Evolutionary conservation across 2,888 invertebrate species (phyloP), one percentile per base, ranked within the genome.

Genomic region (Cosmopolites sordidus): DNA sequence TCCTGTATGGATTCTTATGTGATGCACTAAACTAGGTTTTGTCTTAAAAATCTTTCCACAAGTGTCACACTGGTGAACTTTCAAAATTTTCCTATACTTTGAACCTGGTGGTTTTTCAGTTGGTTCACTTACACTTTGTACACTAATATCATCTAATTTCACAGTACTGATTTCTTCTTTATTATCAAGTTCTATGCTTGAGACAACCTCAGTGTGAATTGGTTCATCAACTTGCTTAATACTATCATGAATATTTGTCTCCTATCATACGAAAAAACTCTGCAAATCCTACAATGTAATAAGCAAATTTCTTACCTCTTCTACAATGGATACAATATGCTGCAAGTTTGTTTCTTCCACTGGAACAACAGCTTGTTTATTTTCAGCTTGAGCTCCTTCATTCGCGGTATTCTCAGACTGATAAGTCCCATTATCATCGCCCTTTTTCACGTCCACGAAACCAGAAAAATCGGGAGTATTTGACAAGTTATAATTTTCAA

Each of bases 1-100:
- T 1, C 74, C 74, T 1, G 74, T 74, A 56, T 75, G 75, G 22
- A 73, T 74, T 37, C 74, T 63, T 45, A 74, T 72, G 55, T 75
- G 75, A 64, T 73, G 74, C n/a, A 73, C 68, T 41, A 75, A 61
- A 15, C 74, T 69, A 0, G 73, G 71, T 64, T 74, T 74, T 0
- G 70, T 70, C 18, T 68, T 66, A 59, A 75, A 75, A 17, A 72
- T 61, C 65, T 75, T 75, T 11, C 70, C 71, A 53, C 76, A 76
- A 2, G 72, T 70, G 45, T 73, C 70, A 57, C 76, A 76, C 54
- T 73, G 71, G 58, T 75, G 71, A 5, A 67, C 68, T 59, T 72
- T 73, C 11, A 57, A 46, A 39, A 64, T n/a, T 33, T 33, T 33
- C 12, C 33, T 33, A 33, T 3, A 5, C 12, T 33, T 33, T 11